phyloP scores from a whole-genome alignment of 1,140 invertebrate genomes.

The Holcopasites calliopsidis region DNA sequence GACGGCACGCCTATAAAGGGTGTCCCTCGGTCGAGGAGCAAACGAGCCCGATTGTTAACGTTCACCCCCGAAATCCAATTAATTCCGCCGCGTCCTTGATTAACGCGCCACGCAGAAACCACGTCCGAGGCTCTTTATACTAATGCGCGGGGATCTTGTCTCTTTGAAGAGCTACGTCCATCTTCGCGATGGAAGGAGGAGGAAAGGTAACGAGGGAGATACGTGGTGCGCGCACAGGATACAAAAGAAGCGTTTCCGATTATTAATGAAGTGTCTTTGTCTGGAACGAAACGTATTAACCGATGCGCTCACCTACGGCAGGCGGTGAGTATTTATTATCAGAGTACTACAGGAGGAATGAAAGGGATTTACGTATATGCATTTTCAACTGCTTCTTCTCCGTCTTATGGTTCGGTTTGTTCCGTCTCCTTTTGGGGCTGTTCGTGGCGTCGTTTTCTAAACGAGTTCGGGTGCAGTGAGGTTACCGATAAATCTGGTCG shows the following conservation, averaged over 20 bases:
- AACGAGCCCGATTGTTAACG: slow-evolving; percentile 48
- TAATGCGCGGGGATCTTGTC: slow-evolving; percentile 47
- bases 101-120: slow-evolving; percentile 29
- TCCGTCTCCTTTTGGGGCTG: background rate
- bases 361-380: slow-evolving; percentile 48
- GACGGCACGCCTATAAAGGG: background rate
- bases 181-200: no score
- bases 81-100: slow-evolving; percentile 53
- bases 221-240: background rate
- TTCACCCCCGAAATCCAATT: slow-evolving; percentile 61
- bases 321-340: slow-evolving; percentile 63
- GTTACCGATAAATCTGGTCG: no score
- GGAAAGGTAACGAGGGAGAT: slow-evolving; percentile 20
- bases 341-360: slow-evolving; percentile 12
- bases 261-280: slow-evolving; percentile 75
- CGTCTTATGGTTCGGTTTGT: background rate
- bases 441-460: slow-evolving; percentile 9
- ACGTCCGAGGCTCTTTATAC: background rate
- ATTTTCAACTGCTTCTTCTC: slow-evolving; percentile 20
- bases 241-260: slow-evolving; percentile 69
- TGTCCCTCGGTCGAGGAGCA: background rate
- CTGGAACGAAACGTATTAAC: slow-evolving; percentile 68
- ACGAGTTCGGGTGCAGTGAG: slow-evolving; percentile 16
- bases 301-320: slow-evolving; percentile 30
- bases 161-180: background rate